Evolutionary conservation across 2,888 invertebrate genomes (phyloP).

Genomic region (Drosophila nr. perissopoda): DNA sequence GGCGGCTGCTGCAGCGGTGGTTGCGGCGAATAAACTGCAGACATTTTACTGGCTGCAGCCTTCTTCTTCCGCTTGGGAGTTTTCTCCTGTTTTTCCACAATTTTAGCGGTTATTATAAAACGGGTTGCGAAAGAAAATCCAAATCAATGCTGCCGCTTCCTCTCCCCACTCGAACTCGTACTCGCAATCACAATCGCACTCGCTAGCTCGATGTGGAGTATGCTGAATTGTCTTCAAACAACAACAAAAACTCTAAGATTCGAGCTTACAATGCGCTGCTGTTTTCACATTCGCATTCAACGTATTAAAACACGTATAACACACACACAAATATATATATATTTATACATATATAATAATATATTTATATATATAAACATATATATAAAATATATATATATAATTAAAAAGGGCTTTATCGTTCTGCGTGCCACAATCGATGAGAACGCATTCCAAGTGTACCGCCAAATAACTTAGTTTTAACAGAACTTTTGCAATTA

Average conservation of each 20-base stretch:
- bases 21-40: conserved; percentile 85
- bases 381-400: conserved; percentile 16
- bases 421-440: conserved; percentile 1
- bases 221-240: conserved; percentile 30
- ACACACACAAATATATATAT: conserved; percentile 31
- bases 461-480: conserved; percentile 15
- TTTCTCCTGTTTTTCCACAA: conserved; percentile 85
- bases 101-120: conserved; percentile 82
- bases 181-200: background rate
- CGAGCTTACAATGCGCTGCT: conserved; percentile 60
- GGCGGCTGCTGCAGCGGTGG: conserved; percentile 79
- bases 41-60: conserved; percentile 85
- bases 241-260: conserved; percentile 39
- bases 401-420: conserved; percentile 13
- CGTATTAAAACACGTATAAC: conserved; percentile 50
- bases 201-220: conserved; percentile 9
- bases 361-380: conserved; percentile 24
- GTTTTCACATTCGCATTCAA: conserved; percentile 58
- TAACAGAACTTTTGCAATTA: conserved; percentile 33
- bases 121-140: conserved; percentile 55
- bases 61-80: conserved; percentile 85
- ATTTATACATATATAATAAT: conserved; percentile 16
- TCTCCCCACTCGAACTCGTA: background rate
- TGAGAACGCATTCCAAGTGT: conserved; percentile 25
- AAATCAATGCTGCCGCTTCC: conserved; percentile 15